Evolutionary conservation across 1,140 invertebrate species (phyloP).

Genomic region (Nymphalis io): DNA sequence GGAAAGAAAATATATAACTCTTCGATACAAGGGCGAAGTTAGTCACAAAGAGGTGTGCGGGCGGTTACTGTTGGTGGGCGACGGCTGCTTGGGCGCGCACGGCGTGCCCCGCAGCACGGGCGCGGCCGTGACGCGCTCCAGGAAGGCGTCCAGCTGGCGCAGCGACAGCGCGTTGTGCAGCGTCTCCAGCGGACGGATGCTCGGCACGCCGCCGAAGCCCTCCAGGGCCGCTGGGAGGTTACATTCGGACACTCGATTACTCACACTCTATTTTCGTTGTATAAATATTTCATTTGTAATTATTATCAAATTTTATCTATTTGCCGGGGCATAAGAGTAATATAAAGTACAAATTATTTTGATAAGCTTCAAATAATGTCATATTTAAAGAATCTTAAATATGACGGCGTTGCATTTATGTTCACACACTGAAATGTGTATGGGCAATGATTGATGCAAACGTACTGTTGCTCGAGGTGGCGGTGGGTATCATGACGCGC

Average conservation of each 20-base stretch:
- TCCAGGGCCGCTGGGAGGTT: conserved; percentile 83
- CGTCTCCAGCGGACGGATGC: conserved; percentile 96
- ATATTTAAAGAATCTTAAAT: too few relatives aligned
- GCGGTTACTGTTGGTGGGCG: conserved; percentile 36
- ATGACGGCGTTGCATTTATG: too few relatives aligned
- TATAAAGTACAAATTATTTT: too few relatives aligned
- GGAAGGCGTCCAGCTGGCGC: conserved; percentile 92
- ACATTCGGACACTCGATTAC: not conserved
- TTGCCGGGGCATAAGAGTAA: too few relatives aligned
- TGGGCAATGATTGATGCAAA: not conserved
- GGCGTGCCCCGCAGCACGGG: conserved; percentile 26
- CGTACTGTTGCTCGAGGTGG: conserved; percentile 86
- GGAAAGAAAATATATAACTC: too few relatives aligned
- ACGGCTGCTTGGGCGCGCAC: conserved; percentile 30
- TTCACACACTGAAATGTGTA: not conserved
- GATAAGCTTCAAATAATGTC: too few relatives aligned
- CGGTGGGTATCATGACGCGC: conserved; percentile 89
- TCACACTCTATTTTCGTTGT: too few relatives aligned
- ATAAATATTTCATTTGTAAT: too few relatives aligned
- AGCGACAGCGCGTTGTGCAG: conserved; percentile 97
- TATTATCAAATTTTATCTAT: too few relatives aligned
- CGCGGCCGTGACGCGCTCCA: conserved; percentile 91
- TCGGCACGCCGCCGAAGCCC: conserved; percentile 94
- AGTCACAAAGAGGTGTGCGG: not conserved
- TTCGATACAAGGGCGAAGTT: not conserved